These are phyloP conservation scores for Tachystola acroxantha DNA, from an alignment of 2,888 invertebrate species.

Conservation along the genomic window DNA sequence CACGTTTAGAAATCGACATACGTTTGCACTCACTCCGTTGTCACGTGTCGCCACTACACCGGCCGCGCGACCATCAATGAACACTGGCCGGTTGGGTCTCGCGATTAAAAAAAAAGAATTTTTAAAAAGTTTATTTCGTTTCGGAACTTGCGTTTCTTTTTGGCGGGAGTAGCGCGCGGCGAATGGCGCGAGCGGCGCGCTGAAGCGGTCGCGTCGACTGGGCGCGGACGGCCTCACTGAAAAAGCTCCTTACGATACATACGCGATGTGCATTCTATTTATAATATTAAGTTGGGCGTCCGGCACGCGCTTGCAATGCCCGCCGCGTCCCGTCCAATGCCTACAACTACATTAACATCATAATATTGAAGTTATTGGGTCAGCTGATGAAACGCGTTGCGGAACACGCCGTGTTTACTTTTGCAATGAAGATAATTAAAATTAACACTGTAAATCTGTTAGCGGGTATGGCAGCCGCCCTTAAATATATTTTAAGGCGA, in stretches of 20 bases:
- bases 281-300: conserved; percentile 67
- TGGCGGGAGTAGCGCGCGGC: conserved; percentile 34
- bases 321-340: conserved; percentile 34
- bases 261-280: conserved; percentile 72
- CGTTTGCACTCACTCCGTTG: conserved; percentile 29
- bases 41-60: conserved; percentile 5
- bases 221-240: conserved; percentile 55
- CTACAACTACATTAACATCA: conserved; percentile 49
- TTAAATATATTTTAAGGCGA: neutral
- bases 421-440: conserved; percentile 30
- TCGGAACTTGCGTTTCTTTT: conserved; percentile 44
- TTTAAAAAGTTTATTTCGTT: conserved; percentile 25
- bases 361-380: conserved; percentile 69
- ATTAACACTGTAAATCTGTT: conserved; percentile 25
- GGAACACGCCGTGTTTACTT: conserved; percentile 23
- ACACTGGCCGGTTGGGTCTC: conserved; percentile 13
- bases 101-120: conserved; percentile 16
- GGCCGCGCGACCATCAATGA: conserved; percentile 6
- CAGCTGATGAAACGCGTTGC: conserved; percentile 55
- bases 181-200: conserved; percentile 56
- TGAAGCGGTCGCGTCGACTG: conserved; percentile 57
- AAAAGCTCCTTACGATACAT: conserved; percentile 69
- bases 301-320: conserved; percentile 64
- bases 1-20: conserved; percentile 32
- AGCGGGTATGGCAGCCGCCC: conserved; percentile 9